These are phyloP conservation scores for Sphaeramia orbicularis DNA, from an alignment of 2,797 vertebrate genomes.

Conservation along the genomic window DNA sequence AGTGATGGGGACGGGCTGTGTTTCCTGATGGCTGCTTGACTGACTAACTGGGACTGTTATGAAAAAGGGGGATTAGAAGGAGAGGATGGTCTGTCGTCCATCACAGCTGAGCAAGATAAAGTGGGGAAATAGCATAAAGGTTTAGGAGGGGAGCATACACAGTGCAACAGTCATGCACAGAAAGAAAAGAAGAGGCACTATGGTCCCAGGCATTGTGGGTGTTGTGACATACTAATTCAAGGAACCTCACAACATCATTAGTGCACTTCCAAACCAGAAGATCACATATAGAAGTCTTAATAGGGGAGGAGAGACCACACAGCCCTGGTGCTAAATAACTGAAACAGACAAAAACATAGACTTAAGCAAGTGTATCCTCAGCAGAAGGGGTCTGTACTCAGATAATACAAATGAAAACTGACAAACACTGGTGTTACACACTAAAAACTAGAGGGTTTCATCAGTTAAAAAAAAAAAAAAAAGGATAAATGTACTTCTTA, in stretches of 20 bases:
- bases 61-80: conserved; percentile 57
- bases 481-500: conserved; percentile 41
- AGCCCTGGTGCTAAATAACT: no score
- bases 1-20: conserved; percentile 31
- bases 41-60: conserved; percentile 67
- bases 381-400: conserved; percentile 1
- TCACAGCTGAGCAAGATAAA: conserved; percentile 53
- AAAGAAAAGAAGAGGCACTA: conserved; percentile 32
- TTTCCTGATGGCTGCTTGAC: conserved; percentile 52
- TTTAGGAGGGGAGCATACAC: conserved; percentile 34
- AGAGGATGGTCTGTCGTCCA: conserved; percentile 45
- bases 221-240: conserved; percentile 17
- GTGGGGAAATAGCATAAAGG: conserved; percentile 38
- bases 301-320: conserved; percentile 31
- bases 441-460: conserved; percentile 15
- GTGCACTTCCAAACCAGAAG: not conserved
- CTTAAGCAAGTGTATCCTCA: no score
- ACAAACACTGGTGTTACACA: conserved; percentile 37
- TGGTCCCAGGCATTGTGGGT: conserved; percentile 5
- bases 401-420: conserved; percentile 32
- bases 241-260: conserved; percentile 24
- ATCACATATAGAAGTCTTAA: not conserved
- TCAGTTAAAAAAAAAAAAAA: conserved; percentile 36
- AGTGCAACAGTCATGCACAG: conserved; percentile 41
- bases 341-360: no score